Evolutionary conservation across 1,140 invertebrate species (phyloP), one percentile per base, ranked within the genome.

Genomic region (Polypedilum vanderplanki): DNA sequence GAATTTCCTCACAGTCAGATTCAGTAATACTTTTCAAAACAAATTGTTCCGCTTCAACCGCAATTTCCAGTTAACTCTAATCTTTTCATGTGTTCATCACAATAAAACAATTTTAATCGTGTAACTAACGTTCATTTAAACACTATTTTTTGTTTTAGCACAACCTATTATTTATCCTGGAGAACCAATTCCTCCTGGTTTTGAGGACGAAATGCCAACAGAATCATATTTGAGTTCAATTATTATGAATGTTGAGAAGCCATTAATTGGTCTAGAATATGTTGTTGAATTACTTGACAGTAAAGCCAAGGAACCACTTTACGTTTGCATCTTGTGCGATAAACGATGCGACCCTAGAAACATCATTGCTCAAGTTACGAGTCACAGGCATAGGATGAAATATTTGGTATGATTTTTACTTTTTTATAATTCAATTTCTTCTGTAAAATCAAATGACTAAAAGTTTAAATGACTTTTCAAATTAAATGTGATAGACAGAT

Each of bases 341-440:
- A 92, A 92, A 80, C 87, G 88, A 78, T 90, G 90, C 24, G 90
- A 91, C 81, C 88, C 88, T 41, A 85, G 90, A 40, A 91, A 88
- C 17, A 90, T 92, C 75, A 87, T 92, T 82, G 87, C 87, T 73
- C 91, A 93, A 80, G 85, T 92, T 78, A 88, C 87, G 2, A 91
- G 90, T 78, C 89, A 88, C 78, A 88, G 88, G 79, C 91, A 93
- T 78, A 86, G 89, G 4, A 83, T 85, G 77, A 88, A 86, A 74
- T 88, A 87, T 77, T 76, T 88, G 18, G 86, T 87, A 78, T 79
- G 77, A 40, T 76, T 75, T 74, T n/a, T n/a, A n/a, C n/a, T 74
- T 74, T 17, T 24, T n/a, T 74, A 7, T 74, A 22, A 22, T 74
- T 33, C 10, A 74, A 74, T 22, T 67, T 67, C 7, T n/a, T 5